Percentiles rank a stretch among this genome's conserved stretches.
Conservation (phyloP, 2,113 vertebrate genomes). For the Anoura caudifer region DNA sequence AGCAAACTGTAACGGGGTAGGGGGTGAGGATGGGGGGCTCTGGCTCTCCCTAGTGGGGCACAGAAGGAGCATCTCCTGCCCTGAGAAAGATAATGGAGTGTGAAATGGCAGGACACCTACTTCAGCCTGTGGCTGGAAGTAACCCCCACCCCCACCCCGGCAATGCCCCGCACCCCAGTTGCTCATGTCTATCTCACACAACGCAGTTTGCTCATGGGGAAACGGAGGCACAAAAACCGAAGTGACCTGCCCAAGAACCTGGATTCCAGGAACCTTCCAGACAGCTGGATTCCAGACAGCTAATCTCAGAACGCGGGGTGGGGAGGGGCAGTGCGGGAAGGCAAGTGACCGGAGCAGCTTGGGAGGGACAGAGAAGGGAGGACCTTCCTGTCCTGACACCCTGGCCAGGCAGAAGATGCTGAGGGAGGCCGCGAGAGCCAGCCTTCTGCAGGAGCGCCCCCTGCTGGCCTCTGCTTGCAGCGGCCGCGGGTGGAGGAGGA, state of each 20-base stretch:
- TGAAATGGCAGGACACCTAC: background rate
- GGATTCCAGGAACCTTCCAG: background rate
- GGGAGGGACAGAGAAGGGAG: background rate
- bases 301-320: background rate
- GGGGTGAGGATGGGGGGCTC: background rate
- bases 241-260: background rate
- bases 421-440: background rate
- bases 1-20: background rate
- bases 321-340: background rate
- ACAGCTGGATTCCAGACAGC: background rate
- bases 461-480: conserved; percentile 33
- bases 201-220: background rate
- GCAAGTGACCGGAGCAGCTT: background rate
- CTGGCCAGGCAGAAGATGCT: fast-evolving
- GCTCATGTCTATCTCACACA: background rate
- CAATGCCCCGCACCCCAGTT: background rate
- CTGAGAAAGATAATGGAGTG: background rate
- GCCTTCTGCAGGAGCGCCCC: conserved; percentile 65
- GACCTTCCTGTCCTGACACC: background rate
- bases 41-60: background rate
- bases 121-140: background rate
- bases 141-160: no score
- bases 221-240: background rate
- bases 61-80: background rate
- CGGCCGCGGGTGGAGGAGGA: background rate